A percentile compares a stretch with the other conserved stretches of the same genome.
phyloP scores from a whole-genome alignment of 1,140 invertebrate genomes.

The Wiebesia pumilae region DNA sequence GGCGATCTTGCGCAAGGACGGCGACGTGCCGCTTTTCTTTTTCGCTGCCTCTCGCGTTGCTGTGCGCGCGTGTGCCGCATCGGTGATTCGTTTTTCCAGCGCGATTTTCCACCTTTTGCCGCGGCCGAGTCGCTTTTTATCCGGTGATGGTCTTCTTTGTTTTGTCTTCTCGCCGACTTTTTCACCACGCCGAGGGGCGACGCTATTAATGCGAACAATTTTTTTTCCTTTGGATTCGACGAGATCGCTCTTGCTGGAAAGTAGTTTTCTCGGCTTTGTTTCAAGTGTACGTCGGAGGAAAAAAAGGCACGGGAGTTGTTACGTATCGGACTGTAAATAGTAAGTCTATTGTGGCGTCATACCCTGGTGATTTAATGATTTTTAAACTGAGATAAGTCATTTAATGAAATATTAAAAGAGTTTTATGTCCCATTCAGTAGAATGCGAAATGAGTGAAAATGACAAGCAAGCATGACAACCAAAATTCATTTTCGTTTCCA shows the following conservation, averaged over 20 bases:
- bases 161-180: background rate
- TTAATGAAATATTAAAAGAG: background rate
- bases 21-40: constrained; percentile 35
- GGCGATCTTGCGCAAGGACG: constrained; percentile 52
- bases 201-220: background rate
- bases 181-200: background rate
- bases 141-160: background rate
- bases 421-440: background rate
- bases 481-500: too few relatives aligned
- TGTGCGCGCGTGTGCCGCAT: too few relatives aligned
- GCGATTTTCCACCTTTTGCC: background rate
- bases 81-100: background rate
- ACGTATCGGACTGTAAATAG: background rate
- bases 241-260: background rate
- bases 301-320: background rate
- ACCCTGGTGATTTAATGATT: background rate
- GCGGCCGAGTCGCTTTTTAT: too few relatives aligned
- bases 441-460: background rate
- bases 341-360: background rate
- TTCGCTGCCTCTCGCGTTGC: constrained; percentile 12
- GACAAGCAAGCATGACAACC: too few relatives aligned
- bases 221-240: background rate
- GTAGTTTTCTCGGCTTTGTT: background rate
- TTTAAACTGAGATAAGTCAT: background rate
- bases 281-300: background rate